These are phyloP conservation scores for Pseudomyrmex cubaensis DNA, from an alignment of 1,140 invertebrate genomes.

Conservation along the genomic window DNA sequence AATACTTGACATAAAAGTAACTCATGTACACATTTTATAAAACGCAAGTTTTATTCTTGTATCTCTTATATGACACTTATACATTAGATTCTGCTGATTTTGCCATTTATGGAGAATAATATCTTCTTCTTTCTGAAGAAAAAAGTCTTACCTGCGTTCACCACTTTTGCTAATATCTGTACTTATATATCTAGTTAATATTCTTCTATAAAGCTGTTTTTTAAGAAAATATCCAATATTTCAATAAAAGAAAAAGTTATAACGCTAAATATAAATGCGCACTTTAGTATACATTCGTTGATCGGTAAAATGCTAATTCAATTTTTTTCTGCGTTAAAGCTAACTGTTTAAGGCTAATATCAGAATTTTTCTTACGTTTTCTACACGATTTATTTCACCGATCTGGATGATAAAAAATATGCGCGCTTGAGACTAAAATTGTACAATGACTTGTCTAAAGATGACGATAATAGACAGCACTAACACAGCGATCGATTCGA, in stretches of 20 bases:
- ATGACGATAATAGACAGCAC: background rate
- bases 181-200: constrained; percentile 22
- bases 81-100: constrained; percentile 32
- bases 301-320: background rate
- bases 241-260: constrained; percentile 6
- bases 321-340: background rate
- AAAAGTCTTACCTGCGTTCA: background rate
- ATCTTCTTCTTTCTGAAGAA: background rate
- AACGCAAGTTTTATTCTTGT: background rate
- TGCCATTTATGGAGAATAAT: constrained; percentile 24
- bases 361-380: background rate
- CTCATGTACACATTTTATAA: background rate
- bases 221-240: constrained; percentile 18
- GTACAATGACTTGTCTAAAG: background rate
- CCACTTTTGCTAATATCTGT: constrained; percentile 15
- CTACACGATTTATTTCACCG: background rate
- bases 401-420: background rate
- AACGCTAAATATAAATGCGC: constrained; percentile 60
- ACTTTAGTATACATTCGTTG: constrained; percentile 30
- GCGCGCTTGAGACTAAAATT: constrained; percentile 33
- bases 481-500: background rate
- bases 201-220: constrained; percentile 8
- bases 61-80: constrained; percentile 48
- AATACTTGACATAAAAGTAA: too few species aligned
- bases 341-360: background rate